These are phyloP conservation scores for Peribatodes rhomboidaria DNA, from an alignment of 2,888 invertebrate genomes.

Conservation along the genomic window DNA sequence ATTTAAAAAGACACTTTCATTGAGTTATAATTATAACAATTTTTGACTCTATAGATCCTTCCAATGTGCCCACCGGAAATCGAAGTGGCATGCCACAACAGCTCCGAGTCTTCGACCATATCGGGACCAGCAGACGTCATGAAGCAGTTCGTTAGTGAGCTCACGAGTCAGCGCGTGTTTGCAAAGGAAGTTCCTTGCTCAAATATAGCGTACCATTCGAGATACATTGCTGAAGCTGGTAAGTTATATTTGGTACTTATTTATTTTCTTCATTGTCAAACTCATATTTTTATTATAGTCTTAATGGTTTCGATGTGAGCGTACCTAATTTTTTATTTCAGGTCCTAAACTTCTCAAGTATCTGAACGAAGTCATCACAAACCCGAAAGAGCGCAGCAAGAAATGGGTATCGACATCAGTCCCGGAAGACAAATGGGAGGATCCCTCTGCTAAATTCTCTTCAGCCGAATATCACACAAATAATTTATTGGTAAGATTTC, in stretches of 20 bases:
- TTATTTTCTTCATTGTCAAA: no score
- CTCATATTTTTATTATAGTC: no score
- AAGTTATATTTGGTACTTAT: no score
- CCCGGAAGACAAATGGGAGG: slow-evolving; percentile 76
- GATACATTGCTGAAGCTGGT: slow-evolving; percentile 89
- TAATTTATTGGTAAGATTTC: slow-evolving; percentile 88
- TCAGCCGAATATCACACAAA: slow-evolving; percentile 95
- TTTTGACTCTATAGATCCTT: slow-evolving; percentile 41
- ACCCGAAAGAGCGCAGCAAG: slow-evolving; percentile 88
- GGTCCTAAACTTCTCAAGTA: slow-evolving; percentile 82
- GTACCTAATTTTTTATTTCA: slow-evolving; percentile 43
- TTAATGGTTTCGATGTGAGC: neutral
- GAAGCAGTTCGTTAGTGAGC: slow-evolving; percentile 81
- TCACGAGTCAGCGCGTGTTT: slow-evolving; percentile 69
- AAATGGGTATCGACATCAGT: slow-evolving; percentile 95
- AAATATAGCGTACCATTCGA: slow-evolving; percentile 95
- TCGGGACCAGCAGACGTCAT: slow-evolving; percentile 90
- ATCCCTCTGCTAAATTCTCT: slow-evolving; percentile 77
- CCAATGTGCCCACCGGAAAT: slow-evolving; percentile 86
- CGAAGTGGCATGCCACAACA: slow-evolving; percentile 93
- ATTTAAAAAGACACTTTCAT: no score
- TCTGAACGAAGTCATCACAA: slow-evolving; percentile 87
- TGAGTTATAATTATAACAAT: no score
- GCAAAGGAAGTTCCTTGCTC: slow-evolving; percentile 85
- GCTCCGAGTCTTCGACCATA: slow-evolving; percentile 91